These are phyloP conservation scores for Xenentodon cancila DNA, from an alignment of 2,797 vertebrate genomes.

Conservation along the genomic window DNA sequence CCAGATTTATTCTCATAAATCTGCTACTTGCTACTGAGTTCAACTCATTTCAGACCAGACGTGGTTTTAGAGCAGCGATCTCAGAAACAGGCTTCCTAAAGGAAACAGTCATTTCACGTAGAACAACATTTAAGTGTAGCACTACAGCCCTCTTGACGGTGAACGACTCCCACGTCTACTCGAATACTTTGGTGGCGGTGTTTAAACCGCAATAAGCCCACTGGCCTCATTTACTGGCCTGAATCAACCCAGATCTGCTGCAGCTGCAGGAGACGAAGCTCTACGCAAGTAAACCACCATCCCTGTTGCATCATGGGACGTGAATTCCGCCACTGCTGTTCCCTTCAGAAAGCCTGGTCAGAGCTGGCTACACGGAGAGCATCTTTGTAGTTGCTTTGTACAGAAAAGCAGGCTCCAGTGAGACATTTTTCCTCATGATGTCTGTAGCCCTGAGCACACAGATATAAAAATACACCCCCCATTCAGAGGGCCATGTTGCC, in stretches of 20 bases:
- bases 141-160: no score
- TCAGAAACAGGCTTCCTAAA: no score
- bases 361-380: no score
- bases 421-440: slow-evolving; percentile 51
- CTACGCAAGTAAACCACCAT: neutral
- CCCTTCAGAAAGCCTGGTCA: no score
- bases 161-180: neutral
- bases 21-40: no score
- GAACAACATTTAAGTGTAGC: no score
- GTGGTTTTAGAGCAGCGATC: no score
- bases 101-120: no score
- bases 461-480: slow-evolving; percentile 76
- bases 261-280: neutral
- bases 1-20: no score
- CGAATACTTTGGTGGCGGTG: neutral
- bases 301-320: no score
- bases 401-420: slow-evolving; percentile 38
- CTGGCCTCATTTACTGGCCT: slow-evolving; percentile 13
- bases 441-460: slow-evolving; percentile 62
- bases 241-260: neutral
- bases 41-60: no score
- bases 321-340: no score
- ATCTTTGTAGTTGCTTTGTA: neutral
- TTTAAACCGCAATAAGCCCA: neutral
- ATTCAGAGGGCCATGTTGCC: slow-evolving; percentile 76